A percentile compares a stretch with the other conserved stretches of the same genome.
Conservation (phyloP, 2,888 invertebrate species). For the Drosophila lacicola region DNA sequence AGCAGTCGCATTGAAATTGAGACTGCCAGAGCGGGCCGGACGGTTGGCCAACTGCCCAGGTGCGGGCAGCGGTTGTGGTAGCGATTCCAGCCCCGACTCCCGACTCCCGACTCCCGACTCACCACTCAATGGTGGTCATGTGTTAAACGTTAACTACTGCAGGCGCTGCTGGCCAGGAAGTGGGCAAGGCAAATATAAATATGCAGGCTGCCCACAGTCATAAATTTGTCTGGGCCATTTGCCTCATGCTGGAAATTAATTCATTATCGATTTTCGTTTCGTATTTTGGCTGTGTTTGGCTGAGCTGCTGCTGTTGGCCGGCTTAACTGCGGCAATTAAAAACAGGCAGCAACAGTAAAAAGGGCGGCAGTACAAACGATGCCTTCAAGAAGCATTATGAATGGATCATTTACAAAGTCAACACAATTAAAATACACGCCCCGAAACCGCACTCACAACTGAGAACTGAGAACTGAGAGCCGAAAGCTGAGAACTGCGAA, state of each 20-base stretch:
- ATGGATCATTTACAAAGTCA: slow-evolving; percentile 76
- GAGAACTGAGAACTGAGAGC: slow-evolving; percentile 13
- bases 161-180: slow-evolving; percentile 14
- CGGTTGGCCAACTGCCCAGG: neutral
- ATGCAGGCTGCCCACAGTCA: slow-evolving; percentile 50
- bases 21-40: slow-evolving; percentile 16
- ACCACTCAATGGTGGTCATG: slow-evolving; percentile 22
- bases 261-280: slow-evolving; percentile 73
- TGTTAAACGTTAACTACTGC: slow-evolving; percentile 46
- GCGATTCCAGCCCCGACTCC: slow-evolving; percentile 6
- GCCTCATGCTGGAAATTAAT: slow-evolving; percentile 68
- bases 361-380: slow-evolving; percentile 28
- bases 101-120: too few species aligned
- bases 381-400: slow-evolving; percentile 71
- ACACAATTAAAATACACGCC: slow-evolving; percentile 73
- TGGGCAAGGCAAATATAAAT: slow-evolving; percentile 34
- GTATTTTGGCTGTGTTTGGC: slow-evolving; percentile 23
- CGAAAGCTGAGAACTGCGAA: slow-evolving; percentile 4
- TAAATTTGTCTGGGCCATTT: slow-evolving; percentile 74
- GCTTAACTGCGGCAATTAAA: slow-evolving; percentile 49
- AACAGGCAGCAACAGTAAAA: slow-evolving; percentile 31
- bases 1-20: slow-evolving; percentile 29
- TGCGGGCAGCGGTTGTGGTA: slow-evolving; percentile 7
- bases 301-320: slow-evolving; percentile 23
- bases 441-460: slow-evolving; percentile 34